phyloP scores from a whole-genome alignment of 1,140 invertebrate genomes.

The Saccostrea echinata region DNA sequence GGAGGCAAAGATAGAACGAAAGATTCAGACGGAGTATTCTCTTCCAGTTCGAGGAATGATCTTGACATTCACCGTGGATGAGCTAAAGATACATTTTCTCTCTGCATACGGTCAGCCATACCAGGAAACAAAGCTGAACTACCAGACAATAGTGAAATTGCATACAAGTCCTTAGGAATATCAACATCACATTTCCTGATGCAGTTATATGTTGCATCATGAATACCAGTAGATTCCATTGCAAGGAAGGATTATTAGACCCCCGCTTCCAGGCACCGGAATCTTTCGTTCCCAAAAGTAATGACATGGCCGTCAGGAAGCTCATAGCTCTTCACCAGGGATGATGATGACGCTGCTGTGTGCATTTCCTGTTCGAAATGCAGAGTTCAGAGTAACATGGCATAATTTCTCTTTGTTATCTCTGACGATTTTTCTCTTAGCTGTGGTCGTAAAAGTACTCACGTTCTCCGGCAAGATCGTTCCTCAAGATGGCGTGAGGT shows the following conservation, averaged over 20 bases:
- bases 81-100: slow-evolving; percentile 88
- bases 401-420: slow-evolving; percentile 89
- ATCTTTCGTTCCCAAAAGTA: too few relatives aligned
- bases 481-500: too few relatives aligned
- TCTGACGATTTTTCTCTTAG: slow-evolving; percentile 65
- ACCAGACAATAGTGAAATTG: too few relatives aligned
- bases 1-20: slow-evolving; percentile 81
- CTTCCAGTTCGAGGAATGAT: slow-evolving; percentile 93
- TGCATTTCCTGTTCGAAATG: slow-evolving; percentile 87
- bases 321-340: too few relatives aligned
- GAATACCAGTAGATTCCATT: too few relatives aligned
- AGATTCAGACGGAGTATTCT: slow-evolving; percentile 85
- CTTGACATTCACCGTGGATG: slow-evolving; percentile 88
- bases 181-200: too few relatives aligned
- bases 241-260: slow-evolving; percentile 92
- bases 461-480: too few relatives aligned
- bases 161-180: too few relatives aligned
- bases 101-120: slow-evolving; percentile 83
- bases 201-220: too few relatives aligned
- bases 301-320: too few relatives aligned
- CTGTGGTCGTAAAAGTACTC: slow-evolving; percentile 96
- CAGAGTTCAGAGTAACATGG: slow-evolving; percentile 93
- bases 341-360: too few relatives aligned
- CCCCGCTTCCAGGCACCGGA: slow-evolving; percentile 80
- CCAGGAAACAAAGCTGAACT: slow-evolving; percentile 88